Evolutionary conservation across 2,888 invertebrate genomes (phyloP).

Genomic region (Nymphalis polychloros): DNA sequence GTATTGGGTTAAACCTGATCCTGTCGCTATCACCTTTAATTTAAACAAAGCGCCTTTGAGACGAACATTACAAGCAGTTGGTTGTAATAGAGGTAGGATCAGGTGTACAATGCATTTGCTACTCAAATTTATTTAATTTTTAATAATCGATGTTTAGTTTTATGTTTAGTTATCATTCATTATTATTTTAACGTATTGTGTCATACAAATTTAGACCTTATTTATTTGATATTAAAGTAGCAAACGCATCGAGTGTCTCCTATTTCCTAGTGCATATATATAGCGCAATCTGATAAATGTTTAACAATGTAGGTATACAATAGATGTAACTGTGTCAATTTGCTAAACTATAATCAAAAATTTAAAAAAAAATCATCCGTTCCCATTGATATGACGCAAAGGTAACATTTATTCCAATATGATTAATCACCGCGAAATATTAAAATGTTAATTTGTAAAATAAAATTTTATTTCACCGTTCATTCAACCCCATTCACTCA

Average conservation of each 20-base stretch:
- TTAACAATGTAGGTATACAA: conserved; percentile 31
- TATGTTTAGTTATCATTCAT: too few species aligned
- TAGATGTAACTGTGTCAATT: conserved; percentile 10
- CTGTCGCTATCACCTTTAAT: conserved; percentile 12
- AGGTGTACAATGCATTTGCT: conserved; percentile 21
- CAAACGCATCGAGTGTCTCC: conserved; percentile 25
- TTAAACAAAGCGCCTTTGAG: background rate
- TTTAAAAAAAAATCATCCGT: conserved; percentile 7
- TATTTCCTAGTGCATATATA: conserved; percentile 33
- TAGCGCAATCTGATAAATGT: conserved; percentile 28
- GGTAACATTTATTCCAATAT: conserved; percentile 2
- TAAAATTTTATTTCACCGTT: background rate
- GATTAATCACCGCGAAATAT: conserved; percentile 8
- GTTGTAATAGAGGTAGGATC: conserved; percentile 17
- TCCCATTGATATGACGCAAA: conserved; percentile 32
- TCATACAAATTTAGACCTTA: conserved; percentile 4
- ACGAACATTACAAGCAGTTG: background rate
- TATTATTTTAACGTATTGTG: background rate
- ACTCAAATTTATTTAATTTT: conserved; percentile 6
- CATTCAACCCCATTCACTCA: conserved; percentile 3
- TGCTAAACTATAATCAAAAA: conserved; percentile 8
- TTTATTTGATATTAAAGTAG: conserved; percentile 16
- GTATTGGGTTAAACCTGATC: conserved; percentile 19
- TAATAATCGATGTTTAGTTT: too few species aligned
- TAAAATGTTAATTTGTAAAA: background rate